Base-by-base conservation (phyloP, 2,888 invertebrate species). In the Drosophila yooni region DNA sequence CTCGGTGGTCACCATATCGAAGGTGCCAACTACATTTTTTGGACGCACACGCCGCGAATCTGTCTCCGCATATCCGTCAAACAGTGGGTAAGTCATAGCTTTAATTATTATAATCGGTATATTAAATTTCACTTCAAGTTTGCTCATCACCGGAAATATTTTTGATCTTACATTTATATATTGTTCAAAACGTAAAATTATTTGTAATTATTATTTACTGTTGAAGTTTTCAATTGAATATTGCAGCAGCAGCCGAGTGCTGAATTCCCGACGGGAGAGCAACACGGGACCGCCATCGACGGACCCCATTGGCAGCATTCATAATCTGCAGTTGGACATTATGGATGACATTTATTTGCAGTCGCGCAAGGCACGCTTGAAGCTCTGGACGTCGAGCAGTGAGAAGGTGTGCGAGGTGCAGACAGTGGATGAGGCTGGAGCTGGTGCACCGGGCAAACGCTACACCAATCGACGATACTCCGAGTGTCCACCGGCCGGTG, bases 1-100 rank as follows among this genome's bases (percentile, higher is more conserved):
- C 93, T 97, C 97, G 65, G 97, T 97, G 52, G 97, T 97, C 27
- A 97, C 97, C 79, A 97, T 97, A 88, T 97, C 97, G 0, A 95
- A 96, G 92, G 96, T 97, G 59, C 97, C 97, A 3, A 94, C 95
- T 53, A 95, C 96, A 2, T 92, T 97, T 5, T 97, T 97, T 83
- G 97, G 97, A 0, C 95, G 97, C 21, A 96, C 95, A 65, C 95
- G 97, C 0, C 95, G 97, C 18, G 97, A 97, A 92, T 97, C 97
- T 21, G 96, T 97, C 60, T 96, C 97, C 4, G 96, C 96, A 1
- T 96, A 96, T 90, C 96, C 97, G 2, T 94, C 93, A 65, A 91
- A 93, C 80, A 94, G 78, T 53, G 80, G 94, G 88, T 94, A 60
- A 94, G 94, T 86, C 7, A 38, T 1, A 46, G 5, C n/a, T n/a